Evolutionary conservation across 2,113 vertebrate genomes (phyloP).

Genomic region (Cebidichthys violaceus): DNA sequence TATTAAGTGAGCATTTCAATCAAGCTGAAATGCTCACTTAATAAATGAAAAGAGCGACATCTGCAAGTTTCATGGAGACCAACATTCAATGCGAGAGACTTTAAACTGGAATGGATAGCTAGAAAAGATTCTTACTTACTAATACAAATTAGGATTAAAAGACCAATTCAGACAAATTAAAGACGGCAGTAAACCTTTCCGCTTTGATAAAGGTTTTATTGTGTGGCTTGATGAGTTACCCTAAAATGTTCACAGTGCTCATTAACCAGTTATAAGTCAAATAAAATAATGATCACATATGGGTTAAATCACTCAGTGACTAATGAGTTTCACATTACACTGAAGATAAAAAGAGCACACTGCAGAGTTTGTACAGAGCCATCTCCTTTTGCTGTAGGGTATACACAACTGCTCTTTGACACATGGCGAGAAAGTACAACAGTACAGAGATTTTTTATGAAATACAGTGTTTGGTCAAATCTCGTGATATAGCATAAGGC

Average conservation of each 20-base stretch:
- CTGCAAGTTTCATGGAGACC: background rate
- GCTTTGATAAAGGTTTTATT: constrained; percentile 80
- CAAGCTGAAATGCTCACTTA: background rate
- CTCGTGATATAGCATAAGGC: background rate
- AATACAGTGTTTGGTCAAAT: constrained; percentile 36
- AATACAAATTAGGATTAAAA: constrained; percentile 30
- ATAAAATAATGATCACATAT: constrained; percentile 63
- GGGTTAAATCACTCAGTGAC: constrained; percentile 7
- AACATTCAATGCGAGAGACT: background rate
- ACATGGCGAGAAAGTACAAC: constrained; percentile 51
- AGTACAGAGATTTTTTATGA: constrained; percentile 41
- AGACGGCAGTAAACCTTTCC: constrained; percentile 69
- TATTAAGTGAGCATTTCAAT: background rate
- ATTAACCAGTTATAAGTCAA: constrained; percentile 63
- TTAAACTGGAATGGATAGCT: background rate
- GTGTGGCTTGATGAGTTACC: constrained; percentile 49
- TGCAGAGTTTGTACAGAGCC: constrained; percentile 51
- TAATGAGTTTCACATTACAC: constrained; percentile 36
- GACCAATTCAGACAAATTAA: constrained; percentile 68
- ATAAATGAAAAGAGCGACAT: background rate
- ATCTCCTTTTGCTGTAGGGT: constrained; percentile 19
- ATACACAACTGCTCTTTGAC: constrained; percentile 37
- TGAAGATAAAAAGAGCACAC: constrained; percentile 36
- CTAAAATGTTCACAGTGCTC: constrained; percentile 65
- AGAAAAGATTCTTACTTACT: background rate